Percentiles rank a stretch among this genome's conserved stretches.
Conservation (phyloP, 53 echinoderm and acorn worm species). For the Luidia sarsii region DNA sequence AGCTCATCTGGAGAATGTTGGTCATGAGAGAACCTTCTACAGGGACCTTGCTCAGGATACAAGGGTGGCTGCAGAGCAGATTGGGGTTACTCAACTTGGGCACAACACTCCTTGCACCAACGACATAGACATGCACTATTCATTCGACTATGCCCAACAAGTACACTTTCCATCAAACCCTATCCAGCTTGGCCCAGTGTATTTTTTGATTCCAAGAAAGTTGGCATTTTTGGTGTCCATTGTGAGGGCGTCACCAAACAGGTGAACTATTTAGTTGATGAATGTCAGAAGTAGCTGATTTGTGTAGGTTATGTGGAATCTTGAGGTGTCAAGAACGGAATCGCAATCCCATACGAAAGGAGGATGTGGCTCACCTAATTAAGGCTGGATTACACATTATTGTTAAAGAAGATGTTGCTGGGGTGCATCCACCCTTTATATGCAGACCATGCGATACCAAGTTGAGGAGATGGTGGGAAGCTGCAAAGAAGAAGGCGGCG, state of each 20-base stretch:
- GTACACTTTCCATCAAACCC: slow-evolving; percentile 58
- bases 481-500: background rate
- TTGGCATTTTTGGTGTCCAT: slow-evolving; percentile 46
- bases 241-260: slow-evolving; percentile 15
- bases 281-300: background rate
- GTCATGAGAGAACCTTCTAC: slow-evolving; percentile 1
- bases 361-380: background rate
- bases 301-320: slow-evolving; percentile 12
- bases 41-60: no score
- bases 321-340: background rate
- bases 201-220: slow-evolving; percentile 57
- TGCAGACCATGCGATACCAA: background rate
- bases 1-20: slow-evolving; percentile 48
- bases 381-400: background rate
- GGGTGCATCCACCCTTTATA: background rate
- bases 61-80: no score
- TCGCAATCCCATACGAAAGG: background rate
- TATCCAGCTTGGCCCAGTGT: slow-evolving; percentile 62
- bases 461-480: slow-evolving; percentile 20
- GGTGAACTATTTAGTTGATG: background rate
- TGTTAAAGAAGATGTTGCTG: background rate
- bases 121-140: slow-evolving; percentile 50
- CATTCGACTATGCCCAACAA: slow-evolving; percentile 68
- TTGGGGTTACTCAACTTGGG: no score
- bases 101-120: no score